These are phyloP conservation scores for Drosophila azteca DNA, from an alignment of 1,140 invertebrate species.

Conservation along the genomic window DNA sequence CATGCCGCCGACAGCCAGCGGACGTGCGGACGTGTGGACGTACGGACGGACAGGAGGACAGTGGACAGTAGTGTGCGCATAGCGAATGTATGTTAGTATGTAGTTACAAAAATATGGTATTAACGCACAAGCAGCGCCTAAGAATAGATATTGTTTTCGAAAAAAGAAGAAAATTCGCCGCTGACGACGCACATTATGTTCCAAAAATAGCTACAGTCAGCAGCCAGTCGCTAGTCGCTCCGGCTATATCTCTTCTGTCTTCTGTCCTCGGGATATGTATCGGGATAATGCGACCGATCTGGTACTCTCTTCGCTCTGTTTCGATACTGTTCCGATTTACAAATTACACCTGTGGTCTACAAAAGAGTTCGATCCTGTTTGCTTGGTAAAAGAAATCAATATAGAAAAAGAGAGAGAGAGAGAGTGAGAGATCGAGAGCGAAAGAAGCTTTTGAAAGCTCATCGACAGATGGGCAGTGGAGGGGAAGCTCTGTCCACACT, in stretches of 20 bases:
- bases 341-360: too few relatives aligned
- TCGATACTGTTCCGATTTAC: too few relatives aligned
- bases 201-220: constrained; percentile 57
- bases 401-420: too few relatives aligned
- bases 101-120: constrained; percentile 80
- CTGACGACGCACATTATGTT: constrained; percentile 76
- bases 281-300: too few relatives aligned
- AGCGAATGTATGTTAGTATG: constrained; percentile 62
- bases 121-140: constrained; percentile 72
- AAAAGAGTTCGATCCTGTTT: too few relatives aligned
- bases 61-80: not conserved
- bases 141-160: constrained; percentile 75
- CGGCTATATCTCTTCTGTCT: not conserved
- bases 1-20: not conserved
- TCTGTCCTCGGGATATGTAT: too few relatives aligned
- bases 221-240: constrained; percentile 17
- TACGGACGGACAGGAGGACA: too few relatives aligned
- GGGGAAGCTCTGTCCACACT: constrained; percentile 15
- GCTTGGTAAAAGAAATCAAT: too few relatives aligned
- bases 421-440: too few relatives aligned
- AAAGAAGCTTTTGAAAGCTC: constrained; percentile 15
- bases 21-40: too few relatives aligned
- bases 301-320: too few relatives aligned
- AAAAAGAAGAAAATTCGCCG: constrained; percentile 68
- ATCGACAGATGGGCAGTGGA: too few relatives aligned